These are phyloP conservation scores for Drosophila melanosoma DNA, from an alignment of 2,888 invertebrate genomes.

Conservation along the genomic window DNA sequence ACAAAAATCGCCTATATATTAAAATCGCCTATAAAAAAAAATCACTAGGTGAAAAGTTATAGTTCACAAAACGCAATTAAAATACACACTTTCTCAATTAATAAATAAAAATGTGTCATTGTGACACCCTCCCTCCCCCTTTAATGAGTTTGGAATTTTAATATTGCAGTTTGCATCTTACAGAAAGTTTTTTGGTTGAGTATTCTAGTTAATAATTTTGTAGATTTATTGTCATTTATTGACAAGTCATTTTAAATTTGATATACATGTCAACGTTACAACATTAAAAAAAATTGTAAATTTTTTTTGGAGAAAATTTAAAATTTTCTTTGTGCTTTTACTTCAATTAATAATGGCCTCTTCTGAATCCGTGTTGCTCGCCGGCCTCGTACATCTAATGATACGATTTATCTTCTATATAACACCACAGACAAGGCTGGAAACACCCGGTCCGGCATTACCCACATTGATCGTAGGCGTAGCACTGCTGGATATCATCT, in stretches of 20 bases:
- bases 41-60: background rate
- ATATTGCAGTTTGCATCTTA: background rate
- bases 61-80: background rate
- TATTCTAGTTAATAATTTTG: background rate
- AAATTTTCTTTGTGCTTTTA: conserved; percentile 7
- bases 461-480: conserved; percentile 35
- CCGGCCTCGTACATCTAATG: conserved; percentile 38
- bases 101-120: conserved; percentile 14
- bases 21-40: no score
- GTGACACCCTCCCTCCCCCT: background rate
- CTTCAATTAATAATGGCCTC: conserved; percentile 36
- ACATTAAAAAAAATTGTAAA: background rate
- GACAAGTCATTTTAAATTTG: background rate
- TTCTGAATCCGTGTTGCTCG: conserved; percentile 31
- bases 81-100: conserved; percentile 1
- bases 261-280: background rate
- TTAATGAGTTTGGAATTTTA: no score
- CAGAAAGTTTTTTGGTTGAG: background rate
- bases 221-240: background rate
- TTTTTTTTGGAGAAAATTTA: background rate
- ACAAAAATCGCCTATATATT: no score
- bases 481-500: conserved; percentile 51
- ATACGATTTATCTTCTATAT: conserved; percentile 26
- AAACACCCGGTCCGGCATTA: conserved; percentile 34
- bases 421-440: conserved; percentile 21